Base-by-base conservation (phyloP, 2,888 invertebrate species). In the Melinopterus prodromus region DNA sequence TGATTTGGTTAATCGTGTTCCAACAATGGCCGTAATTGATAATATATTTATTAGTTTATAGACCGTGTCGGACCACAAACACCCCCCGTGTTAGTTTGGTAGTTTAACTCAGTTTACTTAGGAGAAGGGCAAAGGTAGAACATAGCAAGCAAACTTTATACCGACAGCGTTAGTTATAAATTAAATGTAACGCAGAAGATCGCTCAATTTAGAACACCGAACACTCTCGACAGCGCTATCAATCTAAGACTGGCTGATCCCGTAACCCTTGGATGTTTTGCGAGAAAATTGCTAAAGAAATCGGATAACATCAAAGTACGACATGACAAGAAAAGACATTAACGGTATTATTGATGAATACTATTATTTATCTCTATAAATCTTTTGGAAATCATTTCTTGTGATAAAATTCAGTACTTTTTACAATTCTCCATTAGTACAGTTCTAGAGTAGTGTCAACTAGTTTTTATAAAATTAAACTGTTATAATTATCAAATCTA, bases 21-120 rank as follows among this genome's bases (percentile, higher is more conserved):
- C 53, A 53, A 53, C 53, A 9, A 53, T 1, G 12, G 12, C 53
- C 53, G 5, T 53, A 53, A 53, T 53, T 53, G 53, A 53, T 53
- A 53, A 53, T 53, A 53, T 53, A 53, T 53, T 53, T 53, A 53
- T 53, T 53, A 53, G 53, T 53, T 53, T 53, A 53, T 53, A 53
- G 53, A 53, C 53, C 53, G 53, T 53, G 53, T 53, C 53, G 53
- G 53, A 53, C 53, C 53, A 53, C 53, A 53, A 53, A 53, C 53
- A 53, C 53, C 53, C 53, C 26, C 12, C 53, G 53, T 53, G 53
- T 53, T 53, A 53, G 53, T 53, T 53, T 53, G 12, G 53, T 53
- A 53, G 53, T 53, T 53, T 53, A 53, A 53, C 53, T 53, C 12
- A 53, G 12, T 53, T 53, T 53, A 53, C 53, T 53, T 12, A 53